phyloP scores from a whole-genome alignment of 1,140 invertebrate species.

The Limonius californicus region DNA sequence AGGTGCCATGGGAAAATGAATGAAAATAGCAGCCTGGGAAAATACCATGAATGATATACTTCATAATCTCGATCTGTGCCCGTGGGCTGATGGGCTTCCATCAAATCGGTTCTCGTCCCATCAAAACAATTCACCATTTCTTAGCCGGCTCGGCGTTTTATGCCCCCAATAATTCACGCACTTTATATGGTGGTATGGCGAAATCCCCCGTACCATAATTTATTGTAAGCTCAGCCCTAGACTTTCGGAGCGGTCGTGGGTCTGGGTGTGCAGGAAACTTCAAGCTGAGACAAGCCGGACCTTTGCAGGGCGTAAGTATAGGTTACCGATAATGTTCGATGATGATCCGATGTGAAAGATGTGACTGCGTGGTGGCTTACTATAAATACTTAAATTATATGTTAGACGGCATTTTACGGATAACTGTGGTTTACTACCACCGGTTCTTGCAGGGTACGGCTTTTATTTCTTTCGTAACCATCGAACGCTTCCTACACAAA shows the following conservation, averaged over 20 bases:
- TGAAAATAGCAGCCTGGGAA: background rate
- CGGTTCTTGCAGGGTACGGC: too few species aligned
- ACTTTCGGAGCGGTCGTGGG: too few species aligned
- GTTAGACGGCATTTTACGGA: background rate
- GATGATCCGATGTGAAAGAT: conserved; percentile 7
- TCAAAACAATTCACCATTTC: background rate
- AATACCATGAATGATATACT: background rate
- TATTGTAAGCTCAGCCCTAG: too few species aligned
- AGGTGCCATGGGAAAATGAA: background rate
- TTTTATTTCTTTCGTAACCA: too few species aligned
- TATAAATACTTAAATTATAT: conserved; percentile 10
- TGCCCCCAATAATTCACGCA: background rate
- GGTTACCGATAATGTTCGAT: conserved; percentile 6
- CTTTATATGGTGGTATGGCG: background rate
- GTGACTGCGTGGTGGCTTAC: conserved; percentile 10
- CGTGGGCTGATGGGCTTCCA: background rate
- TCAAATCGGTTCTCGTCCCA: background rate
- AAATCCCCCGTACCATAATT: background rate
- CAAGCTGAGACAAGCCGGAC: background rate
- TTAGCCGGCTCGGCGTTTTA: background rate
- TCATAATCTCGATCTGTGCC: background rate
- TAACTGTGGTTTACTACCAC: conserved; percentile 7
- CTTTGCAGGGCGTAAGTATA: conserved; percentile 1
- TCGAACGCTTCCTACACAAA: too few species aligned
- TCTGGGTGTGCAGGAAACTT: too few species aligned